Conservation (phyloP, 2,888 invertebrate species). For the Erebia epiphron region DNA sequence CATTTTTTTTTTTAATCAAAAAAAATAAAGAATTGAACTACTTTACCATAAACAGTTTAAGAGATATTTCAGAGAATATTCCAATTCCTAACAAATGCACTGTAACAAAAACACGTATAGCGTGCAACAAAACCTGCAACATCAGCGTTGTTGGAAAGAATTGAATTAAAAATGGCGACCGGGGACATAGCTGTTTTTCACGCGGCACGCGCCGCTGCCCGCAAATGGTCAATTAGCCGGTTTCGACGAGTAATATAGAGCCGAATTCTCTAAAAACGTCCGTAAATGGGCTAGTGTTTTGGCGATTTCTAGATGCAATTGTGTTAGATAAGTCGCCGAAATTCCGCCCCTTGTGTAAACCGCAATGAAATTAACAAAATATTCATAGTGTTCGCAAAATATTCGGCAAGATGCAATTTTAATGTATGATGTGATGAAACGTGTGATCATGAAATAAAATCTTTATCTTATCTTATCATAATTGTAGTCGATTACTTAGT, state of each 20-base stretch:
- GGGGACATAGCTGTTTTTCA: slow-evolving; percentile 68
- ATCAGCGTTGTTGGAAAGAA: slow-evolving; percentile 65
- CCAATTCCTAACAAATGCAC: slow-evolving; percentile 13
- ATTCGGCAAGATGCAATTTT: not conserved
- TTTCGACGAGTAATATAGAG: slow-evolving; percentile 40
- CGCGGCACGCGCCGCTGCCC: slow-evolving; percentile 68
- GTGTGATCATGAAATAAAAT: no score
- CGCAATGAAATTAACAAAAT: not conserved
- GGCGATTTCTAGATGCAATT: not conserved
- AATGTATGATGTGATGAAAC: no score
- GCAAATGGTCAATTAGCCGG: slow-evolving; percentile 78
- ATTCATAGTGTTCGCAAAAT: not conserved
- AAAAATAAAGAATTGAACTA: no score
- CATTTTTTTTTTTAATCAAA: no score
- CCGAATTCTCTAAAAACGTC: slow-evolving; percentile 3
- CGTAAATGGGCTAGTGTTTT: not conserved
- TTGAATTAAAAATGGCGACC: slow-evolving; percentile 77
- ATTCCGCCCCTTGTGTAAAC: not conserved
- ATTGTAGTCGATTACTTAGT: no score
- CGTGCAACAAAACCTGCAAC: slow-evolving; percentile 58
- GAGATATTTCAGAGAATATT: no score
- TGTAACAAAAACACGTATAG: slow-evolving; percentile 53
- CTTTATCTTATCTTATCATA: no score
- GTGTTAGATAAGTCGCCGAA: not conserved
- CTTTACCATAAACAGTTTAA: no score